A percentile compares a stretch with the other conserved stretches of the same genome.
Evolutionary conservation across 2,797 vertebrate species (phyloP).

Genomic region (Bryconaethiops microstoma): DNA sequence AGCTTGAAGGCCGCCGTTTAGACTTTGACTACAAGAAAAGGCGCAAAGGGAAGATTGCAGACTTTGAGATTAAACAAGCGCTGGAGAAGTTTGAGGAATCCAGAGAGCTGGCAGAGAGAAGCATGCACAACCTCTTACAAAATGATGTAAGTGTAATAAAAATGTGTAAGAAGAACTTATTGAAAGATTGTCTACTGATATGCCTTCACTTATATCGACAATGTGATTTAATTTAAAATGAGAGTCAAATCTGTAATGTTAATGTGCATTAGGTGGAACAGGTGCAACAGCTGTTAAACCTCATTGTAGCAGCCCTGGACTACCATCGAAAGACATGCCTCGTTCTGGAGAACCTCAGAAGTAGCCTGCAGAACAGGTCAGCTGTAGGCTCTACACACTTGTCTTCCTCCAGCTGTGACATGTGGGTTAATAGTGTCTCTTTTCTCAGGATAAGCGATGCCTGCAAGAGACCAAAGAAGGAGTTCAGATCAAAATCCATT

Average conservation of each 20-base stretch:
- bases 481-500: constrained; percentile 77
- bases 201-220: background rate
- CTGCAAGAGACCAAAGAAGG: constrained; percentile 77
- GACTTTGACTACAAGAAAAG: constrained; percentile 88
- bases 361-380: constrained; percentile 84
- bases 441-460: constrained; percentile 78
- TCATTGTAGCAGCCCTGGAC: constrained; percentile 83
- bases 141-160: constrained; percentile 84
- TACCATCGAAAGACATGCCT: constrained; percentile 84
- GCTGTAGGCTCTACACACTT: background rate
- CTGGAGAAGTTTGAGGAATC: constrained; percentile 90
- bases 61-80: constrained; percentile 80
- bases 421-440: background rate
- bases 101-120: constrained; percentile 88
- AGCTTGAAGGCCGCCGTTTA: constrained; percentile 85
- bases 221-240: background rate
- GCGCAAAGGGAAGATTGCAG: constrained; percentile 80
- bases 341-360: constrained; percentile 84
- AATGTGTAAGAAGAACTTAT: background rate
- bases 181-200: background rate
- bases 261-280: constrained; percentile 80
- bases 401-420: background rate
- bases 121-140: constrained; percentile 92
- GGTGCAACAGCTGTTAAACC: constrained; percentile 81
- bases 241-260: background rate